These are phyloP conservation scores for Drosophila arawakana DNA, from an alignment of 1,140 invertebrate species.

Conservation along the genomic window DNA sequence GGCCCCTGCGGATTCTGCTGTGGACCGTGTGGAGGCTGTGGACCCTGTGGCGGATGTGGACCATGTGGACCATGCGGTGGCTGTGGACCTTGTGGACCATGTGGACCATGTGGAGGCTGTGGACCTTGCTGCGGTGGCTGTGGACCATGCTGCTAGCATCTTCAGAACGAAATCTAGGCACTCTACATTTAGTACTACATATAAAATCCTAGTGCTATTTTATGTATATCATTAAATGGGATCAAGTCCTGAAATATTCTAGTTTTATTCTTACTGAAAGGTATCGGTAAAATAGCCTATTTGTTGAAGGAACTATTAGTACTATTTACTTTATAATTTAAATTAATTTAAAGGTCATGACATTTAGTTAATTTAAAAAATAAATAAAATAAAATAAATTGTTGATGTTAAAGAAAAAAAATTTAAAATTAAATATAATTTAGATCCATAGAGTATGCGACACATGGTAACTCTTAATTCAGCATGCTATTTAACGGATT, in stretches of 20 bases:
- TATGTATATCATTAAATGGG: not conserved
- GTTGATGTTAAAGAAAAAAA: too few relatives aligned
- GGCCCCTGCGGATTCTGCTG: not conserved
- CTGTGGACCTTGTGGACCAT: conserved; percentile 3
- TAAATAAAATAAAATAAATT: too few relatives aligned
- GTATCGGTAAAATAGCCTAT: too few relatives aligned
- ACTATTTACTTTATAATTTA: too few relatives aligned
- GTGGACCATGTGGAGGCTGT: conserved; percentile 11
- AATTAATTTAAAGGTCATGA: too few relatives aligned
- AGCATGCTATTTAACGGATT: too few relatives aligned
- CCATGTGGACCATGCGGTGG: not conserved
- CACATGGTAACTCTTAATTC: too few relatives aligned
- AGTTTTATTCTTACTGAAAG: too few relatives aligned
- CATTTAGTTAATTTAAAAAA: too few relatives aligned
- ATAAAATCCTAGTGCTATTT: not conserved
- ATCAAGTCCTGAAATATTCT: not conserved
- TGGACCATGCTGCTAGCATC: not conserved
- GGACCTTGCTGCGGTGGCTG: conserved; percentile 3
- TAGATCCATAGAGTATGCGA: too few relatives aligned
- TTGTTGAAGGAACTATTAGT: too few relatives aligned
- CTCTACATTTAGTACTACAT: not conserved
- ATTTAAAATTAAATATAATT: too few relatives aligned
- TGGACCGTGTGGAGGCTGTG: not conserved
- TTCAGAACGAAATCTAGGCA: conserved; percentile 21
- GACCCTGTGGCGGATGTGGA: not conserved